Percentiles rank a stretch among this genome's conserved stretches.
Evolutionary conservation across 2,113 vertebrate genomes (phyloP).

Genomic region (Actenoides lindsayi): DNA sequence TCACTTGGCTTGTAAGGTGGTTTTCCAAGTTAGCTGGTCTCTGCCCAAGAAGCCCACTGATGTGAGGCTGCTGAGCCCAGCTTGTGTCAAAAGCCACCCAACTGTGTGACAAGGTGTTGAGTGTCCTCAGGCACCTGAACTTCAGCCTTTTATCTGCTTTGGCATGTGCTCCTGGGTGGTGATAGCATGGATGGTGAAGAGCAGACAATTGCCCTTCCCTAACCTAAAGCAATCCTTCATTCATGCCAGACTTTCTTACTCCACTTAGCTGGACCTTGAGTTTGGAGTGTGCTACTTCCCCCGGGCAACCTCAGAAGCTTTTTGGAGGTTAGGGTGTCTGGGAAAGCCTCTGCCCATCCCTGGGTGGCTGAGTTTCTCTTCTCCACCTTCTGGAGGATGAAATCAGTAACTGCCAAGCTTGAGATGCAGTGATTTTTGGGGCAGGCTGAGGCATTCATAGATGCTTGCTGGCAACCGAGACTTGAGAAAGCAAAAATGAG

Average conservation of each 20-base stretch:
- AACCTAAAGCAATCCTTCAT: neutral
- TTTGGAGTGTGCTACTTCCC: neutral
- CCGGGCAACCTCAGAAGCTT: neutral
- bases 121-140: neutral
- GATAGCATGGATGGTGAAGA: neutral
- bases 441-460: neutral
- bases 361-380: neutral
- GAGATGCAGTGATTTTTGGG: constrained; percentile 4
- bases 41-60: neutral
- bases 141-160: neutral
- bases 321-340: neutral
- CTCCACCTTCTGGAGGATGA: neutral
- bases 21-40: neutral
- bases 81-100: neutral
- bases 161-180: neutral
- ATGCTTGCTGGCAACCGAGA: neutral
- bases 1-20: neutral
- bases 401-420: neutral
- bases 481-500: neutral
- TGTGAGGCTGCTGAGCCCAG: neutral
- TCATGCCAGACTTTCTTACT: neutral
- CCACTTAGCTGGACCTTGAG: neutral
- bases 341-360: neutral
- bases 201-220: neutral
- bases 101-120: neutral